Evolutionary conservation across 2,888 invertebrate species (phyloP), one percentile per base, ranked within the genome.

Genomic region (Melikaiella ostensackeni): DNA sequence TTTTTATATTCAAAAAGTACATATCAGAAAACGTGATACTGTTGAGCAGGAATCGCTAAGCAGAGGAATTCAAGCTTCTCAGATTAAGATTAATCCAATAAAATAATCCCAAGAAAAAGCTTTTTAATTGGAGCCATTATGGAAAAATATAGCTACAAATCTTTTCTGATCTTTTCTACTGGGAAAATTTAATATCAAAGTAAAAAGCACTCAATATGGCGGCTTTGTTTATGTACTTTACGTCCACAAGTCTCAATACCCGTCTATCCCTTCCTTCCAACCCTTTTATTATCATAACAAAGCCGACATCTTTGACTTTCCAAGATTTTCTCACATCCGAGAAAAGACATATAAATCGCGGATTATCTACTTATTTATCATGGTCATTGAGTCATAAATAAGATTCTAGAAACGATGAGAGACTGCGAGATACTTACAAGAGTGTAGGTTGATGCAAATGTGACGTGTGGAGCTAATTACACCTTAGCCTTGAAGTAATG

Each of bases 381-480:
- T 59, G 16, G 59, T 59, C 13, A 27, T 27, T 13, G 27, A 59
- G 27, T 59, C 59, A 59, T 13, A 27, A 59, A 59, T 55, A 55
- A 55, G 55, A 21, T 59, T 59, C 11, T 59, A 59, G 59, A 59
- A 59, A 27, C 16, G 16, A 5, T 57, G 13, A 27, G 27, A 24
- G 27, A 59, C 16, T 13, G 11, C 13, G 7, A 24, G 59, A 59
- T 59, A 59, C 59, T 59, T 27, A 27, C 59, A 27, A 7, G 13
- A 59, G 59, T 59, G 59, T 59, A 24, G 27, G 59, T 57, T 27
- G 55, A 55, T 55, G 55, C 21, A 59, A 59, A 13, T 59, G 24
- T 7, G 55, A 55, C n/a, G 55, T 55, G 21, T 21, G 21, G 21
- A 55, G 55, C 55, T 55, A 55, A 55, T 55, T 55, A 21, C 55